phyloP scores from a whole-genome alignment of 2,797 vertebrate species.

The Phrynocephalus guinanensis region DNA sequence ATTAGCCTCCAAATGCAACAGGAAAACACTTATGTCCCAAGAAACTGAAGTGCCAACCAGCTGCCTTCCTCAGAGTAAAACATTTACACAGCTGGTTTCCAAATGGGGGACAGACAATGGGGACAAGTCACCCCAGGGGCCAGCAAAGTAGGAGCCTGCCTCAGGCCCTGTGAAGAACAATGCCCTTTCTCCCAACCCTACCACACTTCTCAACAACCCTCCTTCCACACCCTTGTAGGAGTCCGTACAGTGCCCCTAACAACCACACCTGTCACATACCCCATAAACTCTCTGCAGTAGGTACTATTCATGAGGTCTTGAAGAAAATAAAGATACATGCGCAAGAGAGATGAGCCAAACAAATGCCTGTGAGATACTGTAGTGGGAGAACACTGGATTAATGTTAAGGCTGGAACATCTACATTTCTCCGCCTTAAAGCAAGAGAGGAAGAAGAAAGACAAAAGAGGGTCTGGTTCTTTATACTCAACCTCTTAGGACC shows the following conservation, averaged over 20 bases:
- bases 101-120: not conserved
- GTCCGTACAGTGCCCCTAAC: not conserved
- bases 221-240: too few relatives aligned
- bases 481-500: slow-evolving; percentile 46
- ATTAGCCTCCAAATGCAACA: too few relatives aligned
- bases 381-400: not conserved
- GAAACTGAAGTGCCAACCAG: too few relatives aligned
- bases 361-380: too few relatives aligned
- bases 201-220: not conserved
- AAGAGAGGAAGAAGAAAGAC: not conserved
- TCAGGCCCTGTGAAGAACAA: not conserved
- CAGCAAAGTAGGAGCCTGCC: not conserved
- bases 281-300: not conserved
- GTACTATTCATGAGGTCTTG: not conserved
- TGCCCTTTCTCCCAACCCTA: not conserved
- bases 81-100: too few relatives aligned
- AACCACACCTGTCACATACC: not conserved
- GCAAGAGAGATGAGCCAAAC: too few relatives aligned
- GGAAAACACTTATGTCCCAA: too few relatives aligned
- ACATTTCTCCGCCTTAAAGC: slow-evolving; percentile 1
- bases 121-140: not conserved
- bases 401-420: not conserved
- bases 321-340: too few relatives aligned
- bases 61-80: too few relatives aligned
- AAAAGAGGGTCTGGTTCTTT: slow-evolving; percentile 40